Base-by-base conservation (phyloP, 2,888 invertebrate genomes). In the Oscheius myriophilus region DNA sequence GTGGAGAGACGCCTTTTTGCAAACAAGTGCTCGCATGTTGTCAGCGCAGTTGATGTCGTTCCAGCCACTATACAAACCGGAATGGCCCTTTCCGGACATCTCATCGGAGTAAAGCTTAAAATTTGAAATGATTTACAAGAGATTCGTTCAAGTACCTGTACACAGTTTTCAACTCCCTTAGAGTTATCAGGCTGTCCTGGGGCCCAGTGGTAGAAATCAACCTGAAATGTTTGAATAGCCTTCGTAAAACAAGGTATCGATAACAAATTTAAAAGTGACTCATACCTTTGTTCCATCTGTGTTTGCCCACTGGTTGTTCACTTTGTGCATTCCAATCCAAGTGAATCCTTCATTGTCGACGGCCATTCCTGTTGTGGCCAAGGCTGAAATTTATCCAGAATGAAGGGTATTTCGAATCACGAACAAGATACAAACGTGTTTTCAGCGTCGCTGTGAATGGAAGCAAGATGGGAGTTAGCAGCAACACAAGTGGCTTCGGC, bases 311-410 rank as follows among this genome's bases (percentile, higher is more conserved):
- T 54, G 42, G 45, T 54, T 65, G 39, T 55, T 65, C 42, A 65
- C 65, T 33, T 65, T 65, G 46, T 67, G 67, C 52, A 67, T 51
- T 43, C 67, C 67, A 54, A 61, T 61, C 67, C 67, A 67, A 2
- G 33, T 54, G 49, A 61, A 49, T 14, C 23, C 23, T 14, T 52
- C 53, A 33, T 52, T 42, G 18, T 52, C 63, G 26, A 61, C 33
- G 12, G 52, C 52, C 63, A 53, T 43, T 52, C 63, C 63, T 14
- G 63, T 63, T 4, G 54, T 18, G 1, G 63, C 63, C 12, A 63
- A 52, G 39, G 51, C 63, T 63, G 9, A 43, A 41, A 26, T 14
- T n/a, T 21, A 16, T 39, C 45, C 3, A 3, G 12, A 57, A 6
- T 9, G 33, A 9, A 33, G 33, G 9, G 33, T 33, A 33, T 9